Conservation (phyloP, 1,140 invertebrate genomes). For the Watersipora subatra region DNA sequence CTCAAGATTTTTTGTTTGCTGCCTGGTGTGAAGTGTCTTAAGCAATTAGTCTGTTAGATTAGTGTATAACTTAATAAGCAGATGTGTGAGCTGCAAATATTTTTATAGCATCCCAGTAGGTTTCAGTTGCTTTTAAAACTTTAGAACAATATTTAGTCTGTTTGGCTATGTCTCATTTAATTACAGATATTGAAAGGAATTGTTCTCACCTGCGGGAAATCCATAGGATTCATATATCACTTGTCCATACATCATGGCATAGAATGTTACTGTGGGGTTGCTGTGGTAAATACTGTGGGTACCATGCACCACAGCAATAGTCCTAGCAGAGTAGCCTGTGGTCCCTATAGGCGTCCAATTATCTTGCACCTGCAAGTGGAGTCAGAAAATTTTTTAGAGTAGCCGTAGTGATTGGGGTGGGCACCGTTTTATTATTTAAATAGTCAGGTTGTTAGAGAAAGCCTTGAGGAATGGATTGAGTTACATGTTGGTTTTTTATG, state of each 20-base stretch:
- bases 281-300: slow-evolving; percentile 15
- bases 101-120: not conserved
- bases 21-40: not conserved
- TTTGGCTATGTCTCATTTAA: no score
- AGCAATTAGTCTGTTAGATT: not conserved
- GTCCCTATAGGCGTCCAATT: not conserved
- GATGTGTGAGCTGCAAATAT: not conserved
- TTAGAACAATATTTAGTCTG: no score
- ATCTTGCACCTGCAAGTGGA: no score
- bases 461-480: no score
- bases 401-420: no score
- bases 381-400: no score
- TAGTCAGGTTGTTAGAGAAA: no score
- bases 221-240: slow-evolving; percentile 16
- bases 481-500: no score
- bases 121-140: not conserved
- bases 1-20: not conserved
- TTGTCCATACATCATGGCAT: slow-evolving; percentile 14
- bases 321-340: slow-evolving; percentile 8
- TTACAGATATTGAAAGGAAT: not conserved
- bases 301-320: slow-evolving; percentile 14
- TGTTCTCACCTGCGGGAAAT: slow-evolving; percentile 10
- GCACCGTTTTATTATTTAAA: no score
- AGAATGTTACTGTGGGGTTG: slow-evolving; percentile 15
- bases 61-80: not conserved